Conservation (phyloP, 2,797 vertebrate genomes). For the Oreochromis grahami region DNA sequence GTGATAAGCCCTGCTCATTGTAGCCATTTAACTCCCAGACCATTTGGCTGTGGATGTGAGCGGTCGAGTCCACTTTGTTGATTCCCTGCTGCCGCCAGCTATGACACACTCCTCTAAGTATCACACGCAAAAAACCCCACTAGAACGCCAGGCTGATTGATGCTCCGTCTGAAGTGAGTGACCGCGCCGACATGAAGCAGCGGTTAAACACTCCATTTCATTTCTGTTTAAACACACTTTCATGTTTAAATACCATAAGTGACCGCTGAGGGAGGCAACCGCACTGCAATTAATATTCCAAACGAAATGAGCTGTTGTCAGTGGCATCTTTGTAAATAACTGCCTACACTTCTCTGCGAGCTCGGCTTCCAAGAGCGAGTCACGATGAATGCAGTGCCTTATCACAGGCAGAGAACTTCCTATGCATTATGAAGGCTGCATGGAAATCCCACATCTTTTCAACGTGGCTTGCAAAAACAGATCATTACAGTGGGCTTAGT, state of each 20-base stretch:
- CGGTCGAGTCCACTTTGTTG: neutral
- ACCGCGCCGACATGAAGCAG: neutral
- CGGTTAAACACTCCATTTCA: neutral
- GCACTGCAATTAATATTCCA: slow-evolving; percentile 28
- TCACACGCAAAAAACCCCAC: neutral
- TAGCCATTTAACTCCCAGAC: neutral
- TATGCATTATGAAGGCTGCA: neutral
- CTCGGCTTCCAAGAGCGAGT: neutral
- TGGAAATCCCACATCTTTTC: neutral
- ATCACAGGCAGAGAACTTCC: neutral
- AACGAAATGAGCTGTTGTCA: slow-evolving; percentile 24
- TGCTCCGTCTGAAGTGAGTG: neutral
- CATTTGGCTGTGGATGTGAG: slow-evolving; percentile 18
- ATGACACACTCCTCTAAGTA: slow-evolving; percentile 18
- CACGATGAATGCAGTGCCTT: neutral
- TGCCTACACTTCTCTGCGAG: neutral
- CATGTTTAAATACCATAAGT: neutral
- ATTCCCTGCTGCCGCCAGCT: neutral
- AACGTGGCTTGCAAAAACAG: slow-evolving; percentile 12
- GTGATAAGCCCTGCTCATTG: slow-evolving; percentile 9
- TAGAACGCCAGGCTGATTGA: neutral
- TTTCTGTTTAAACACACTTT: neutral
- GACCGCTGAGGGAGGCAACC: neutral
- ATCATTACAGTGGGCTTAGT: neutral
- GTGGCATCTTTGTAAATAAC: slow-evolving; percentile 1